Evolutionary conservation across 2,113 vertebrate genomes (phyloP).

Genomic region (Rafetus swinhoei): DNA sequence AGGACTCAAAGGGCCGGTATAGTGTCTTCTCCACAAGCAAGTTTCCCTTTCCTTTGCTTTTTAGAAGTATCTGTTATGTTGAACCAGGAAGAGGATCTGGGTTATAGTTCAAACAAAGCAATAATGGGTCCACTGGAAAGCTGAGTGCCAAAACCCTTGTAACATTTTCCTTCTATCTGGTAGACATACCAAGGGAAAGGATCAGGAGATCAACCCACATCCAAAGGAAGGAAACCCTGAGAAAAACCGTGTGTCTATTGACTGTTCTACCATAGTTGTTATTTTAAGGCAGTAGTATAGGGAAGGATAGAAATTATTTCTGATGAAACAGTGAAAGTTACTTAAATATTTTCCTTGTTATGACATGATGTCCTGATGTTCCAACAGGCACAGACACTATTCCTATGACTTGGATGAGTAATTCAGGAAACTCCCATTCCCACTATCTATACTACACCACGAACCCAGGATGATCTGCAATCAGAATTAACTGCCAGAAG

Average conservation of each 20-base stretch:
- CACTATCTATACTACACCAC: background rate
- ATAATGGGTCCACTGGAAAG: background rate
- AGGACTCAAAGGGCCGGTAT: background rate
- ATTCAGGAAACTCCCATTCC: background rate
- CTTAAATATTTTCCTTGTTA: background rate
- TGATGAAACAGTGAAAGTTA: rapidly evolving
- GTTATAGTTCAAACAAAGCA: background rate
- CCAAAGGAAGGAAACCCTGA: background rate
- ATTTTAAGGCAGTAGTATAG: background rate
- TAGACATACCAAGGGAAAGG: background rate
- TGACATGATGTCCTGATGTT: background rate
- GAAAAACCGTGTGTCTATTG: background rate
- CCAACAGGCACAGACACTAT: background rate
- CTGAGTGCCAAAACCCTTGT: background rate
- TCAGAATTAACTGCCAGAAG: background rate
- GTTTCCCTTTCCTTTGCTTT: background rate
- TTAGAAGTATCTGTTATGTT: background rate
- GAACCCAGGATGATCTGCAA: background rate
- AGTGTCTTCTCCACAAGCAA: background rate
- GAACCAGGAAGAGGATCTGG: background rate
- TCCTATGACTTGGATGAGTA: background rate
- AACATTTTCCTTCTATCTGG: background rate
- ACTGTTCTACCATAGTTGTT: background rate
- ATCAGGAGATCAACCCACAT: background rate
- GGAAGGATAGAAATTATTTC: background rate